Conservation (phyloP, 2,797 vertebrate species). For the Coracias cyanogaster region DNA sequence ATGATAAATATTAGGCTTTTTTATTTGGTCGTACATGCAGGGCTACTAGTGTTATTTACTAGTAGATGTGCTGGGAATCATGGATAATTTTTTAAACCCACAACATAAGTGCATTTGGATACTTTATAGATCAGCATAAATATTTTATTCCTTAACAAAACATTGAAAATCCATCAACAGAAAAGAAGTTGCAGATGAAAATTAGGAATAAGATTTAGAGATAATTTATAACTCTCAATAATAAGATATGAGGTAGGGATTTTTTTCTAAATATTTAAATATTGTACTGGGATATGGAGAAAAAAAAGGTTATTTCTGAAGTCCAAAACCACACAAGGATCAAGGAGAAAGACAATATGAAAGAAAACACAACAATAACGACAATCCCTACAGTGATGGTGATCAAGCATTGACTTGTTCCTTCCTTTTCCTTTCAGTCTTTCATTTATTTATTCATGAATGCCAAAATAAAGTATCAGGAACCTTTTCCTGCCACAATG, state of each 20-base stretch:
- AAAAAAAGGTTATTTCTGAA: neutral
- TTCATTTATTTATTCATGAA: neutral
- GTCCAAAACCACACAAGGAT: neutral
- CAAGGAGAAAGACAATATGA: neutral
- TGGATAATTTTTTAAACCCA: neutral
- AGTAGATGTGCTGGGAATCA: neutral
- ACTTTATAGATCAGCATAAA: neutral
- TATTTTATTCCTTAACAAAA: neutral
- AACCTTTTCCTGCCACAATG: neutral
- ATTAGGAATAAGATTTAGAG: neutral
- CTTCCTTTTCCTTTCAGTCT: neutral
- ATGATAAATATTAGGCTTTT: neutral
- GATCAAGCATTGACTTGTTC: neutral
- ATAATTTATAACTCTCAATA: neutral
- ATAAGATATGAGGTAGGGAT: fast-evolving
- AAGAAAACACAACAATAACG: neutral
- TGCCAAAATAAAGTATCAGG: neutral
- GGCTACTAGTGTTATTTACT: neutral
- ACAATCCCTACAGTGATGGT: too few species aligned
- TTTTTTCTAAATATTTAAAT: neutral
- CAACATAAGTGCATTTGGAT: neutral
- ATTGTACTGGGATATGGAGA: neutral
- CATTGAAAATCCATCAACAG: neutral
- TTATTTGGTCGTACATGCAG: neutral
- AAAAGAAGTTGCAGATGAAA: neutral